phyloP scores from a whole-genome alignment of 2,113 vertebrate genomes.

The Cariama cristata region DNA sequence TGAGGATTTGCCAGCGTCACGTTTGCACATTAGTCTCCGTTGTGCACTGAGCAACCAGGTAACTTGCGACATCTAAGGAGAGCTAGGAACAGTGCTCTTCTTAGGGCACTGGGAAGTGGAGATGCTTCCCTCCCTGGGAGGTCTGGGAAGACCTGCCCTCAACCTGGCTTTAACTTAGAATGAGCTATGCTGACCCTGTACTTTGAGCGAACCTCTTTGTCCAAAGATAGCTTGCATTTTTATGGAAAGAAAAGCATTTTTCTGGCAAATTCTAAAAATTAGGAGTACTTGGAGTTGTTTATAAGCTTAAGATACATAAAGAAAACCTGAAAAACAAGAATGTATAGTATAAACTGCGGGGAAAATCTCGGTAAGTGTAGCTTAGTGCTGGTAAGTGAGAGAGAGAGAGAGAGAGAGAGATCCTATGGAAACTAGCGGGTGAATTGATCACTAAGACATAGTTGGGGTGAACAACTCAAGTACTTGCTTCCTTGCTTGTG shows the following conservation, averaged over 20 bases:
- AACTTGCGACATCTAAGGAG: not conserved
- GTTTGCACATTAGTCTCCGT: rapidly evolving
- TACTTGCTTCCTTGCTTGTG: not conserved
- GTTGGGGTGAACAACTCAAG: not conserved
- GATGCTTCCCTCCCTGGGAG: not conserved
- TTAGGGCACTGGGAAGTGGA: not conserved
- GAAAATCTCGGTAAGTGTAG: not conserved
- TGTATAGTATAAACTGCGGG: not conserved
- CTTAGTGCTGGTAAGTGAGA: not conserved
- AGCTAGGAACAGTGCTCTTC: not conserved
- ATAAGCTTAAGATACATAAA: not conserved
- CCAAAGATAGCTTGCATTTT: not conserved
- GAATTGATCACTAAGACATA: not conserved
- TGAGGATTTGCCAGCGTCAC: not conserved
- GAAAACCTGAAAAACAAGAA: not conserved
- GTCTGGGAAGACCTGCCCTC: not conserved
- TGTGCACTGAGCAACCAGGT: not conserved
- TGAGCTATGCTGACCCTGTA: not conserved
- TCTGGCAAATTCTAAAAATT: not conserved
- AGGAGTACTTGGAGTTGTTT: not conserved
- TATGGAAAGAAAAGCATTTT: not conserved
- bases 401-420: no score
- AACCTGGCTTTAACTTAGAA: not conserved
- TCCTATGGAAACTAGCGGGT: not conserved
- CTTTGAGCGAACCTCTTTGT: not conserved